Percentiles rank a stretch among this genome's conserved stretches.
Evolutionary conservation across 1,140 invertebrate species (phyloP).

Genomic region (Orchesella cincta): DNA sequence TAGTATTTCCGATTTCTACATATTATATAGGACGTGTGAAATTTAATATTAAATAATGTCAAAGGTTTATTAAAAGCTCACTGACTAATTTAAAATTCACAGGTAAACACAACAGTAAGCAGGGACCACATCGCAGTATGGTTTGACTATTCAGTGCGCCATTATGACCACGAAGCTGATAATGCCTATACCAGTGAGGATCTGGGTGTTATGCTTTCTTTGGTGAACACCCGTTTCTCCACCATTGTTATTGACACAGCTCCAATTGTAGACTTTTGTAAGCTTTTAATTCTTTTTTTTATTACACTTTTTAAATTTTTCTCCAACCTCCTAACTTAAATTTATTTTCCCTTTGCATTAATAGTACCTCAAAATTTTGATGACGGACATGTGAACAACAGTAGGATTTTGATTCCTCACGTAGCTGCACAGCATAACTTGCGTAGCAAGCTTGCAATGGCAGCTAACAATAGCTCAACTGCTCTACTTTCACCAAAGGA

Average conservation of each 20-base stretch:
- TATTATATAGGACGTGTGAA: too few relatives aligned
- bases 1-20: too few relatives aligned
- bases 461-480: too few relatives aligned
- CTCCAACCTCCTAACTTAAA: not conserved
- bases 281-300: not conserved
- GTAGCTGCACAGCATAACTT: not conserved
- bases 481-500: too few relatives aligned
- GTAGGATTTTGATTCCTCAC: not conserved
- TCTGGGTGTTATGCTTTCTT: not conserved
- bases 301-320: not conserved
- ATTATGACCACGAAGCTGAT: slow-evolving; percentile 17
- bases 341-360: not conserved
- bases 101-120: too few relatives aligned
- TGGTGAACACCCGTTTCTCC: not conserved
- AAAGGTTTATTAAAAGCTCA: too few relatives aligned
- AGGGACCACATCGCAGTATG: slow-evolving; percentile 7
- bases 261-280: not conserved
- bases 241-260: not conserved
- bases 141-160: not conserved
- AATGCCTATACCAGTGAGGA: not conserved
- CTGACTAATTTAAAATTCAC: too few relatives aligned
- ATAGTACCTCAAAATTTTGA: not conserved
- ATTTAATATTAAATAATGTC: too few relatives aligned
- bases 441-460: too few relatives aligned
- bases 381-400: too few relatives aligned